Conservation (phyloP, 2,113 vertebrate species). For the Colossoma macropomum region DNA sequence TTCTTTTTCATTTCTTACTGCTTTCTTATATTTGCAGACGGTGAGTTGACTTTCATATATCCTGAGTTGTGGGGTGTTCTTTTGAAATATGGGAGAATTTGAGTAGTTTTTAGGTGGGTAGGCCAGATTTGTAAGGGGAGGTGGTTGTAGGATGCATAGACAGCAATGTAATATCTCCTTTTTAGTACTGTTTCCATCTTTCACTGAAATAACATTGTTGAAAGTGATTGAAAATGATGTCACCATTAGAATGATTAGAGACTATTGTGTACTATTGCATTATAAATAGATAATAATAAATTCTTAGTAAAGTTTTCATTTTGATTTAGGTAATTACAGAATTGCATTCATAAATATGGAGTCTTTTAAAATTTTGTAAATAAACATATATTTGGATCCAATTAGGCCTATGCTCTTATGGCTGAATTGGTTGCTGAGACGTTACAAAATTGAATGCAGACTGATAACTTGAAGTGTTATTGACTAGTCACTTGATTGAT, state of each 20-base stretch:
- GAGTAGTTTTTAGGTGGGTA: slow-evolving; percentile 44
- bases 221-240: not conserved
- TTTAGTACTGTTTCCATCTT: not conserved
- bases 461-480: not conserved
- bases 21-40: slow-evolving; percentile 99
- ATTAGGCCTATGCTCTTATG: not conserved
- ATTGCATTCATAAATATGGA: too few relatives aligned
- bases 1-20: slow-evolving; percentile 94
- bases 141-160: slow-evolving; percentile 30
- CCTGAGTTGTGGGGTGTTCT: slow-evolving; percentile 87
- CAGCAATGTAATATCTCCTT: slow-evolving; percentile 25
- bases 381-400: too few relatives aligned
- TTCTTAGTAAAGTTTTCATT: too few relatives aligned
- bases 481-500: not conserved
- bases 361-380: too few relatives aligned
- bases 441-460: not conserved
- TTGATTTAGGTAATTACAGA: too few relatives aligned
- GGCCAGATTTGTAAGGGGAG: slow-evolving; percentile 11
- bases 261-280: too few relatives aligned
- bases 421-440: not conserved
- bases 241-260: not conserved
- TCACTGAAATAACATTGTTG: not conserved
- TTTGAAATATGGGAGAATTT: slow-evolving; percentile 63
- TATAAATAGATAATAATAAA: too few relatives aligned
- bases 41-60: slow-evolving; percentile 93